Percentiles rank a stretch among this genome's conserved stretches.
Conservation (phyloP, 2,888 invertebrate genomes). For the Proisotoma minuta region DNA sequence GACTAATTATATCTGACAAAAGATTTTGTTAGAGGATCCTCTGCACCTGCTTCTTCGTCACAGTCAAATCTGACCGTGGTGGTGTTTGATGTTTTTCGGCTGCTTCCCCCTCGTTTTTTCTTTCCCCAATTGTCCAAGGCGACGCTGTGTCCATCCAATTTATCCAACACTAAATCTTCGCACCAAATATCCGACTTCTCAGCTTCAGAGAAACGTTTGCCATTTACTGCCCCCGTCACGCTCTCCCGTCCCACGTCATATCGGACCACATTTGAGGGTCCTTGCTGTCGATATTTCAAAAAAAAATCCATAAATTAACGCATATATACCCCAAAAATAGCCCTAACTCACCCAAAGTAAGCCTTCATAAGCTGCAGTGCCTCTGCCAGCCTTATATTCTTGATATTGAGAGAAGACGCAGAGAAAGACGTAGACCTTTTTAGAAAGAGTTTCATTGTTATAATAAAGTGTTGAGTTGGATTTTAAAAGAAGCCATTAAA, state of each 20-base stretch:
- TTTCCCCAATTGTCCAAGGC: not conserved
- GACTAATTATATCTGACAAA: too few species aligned
- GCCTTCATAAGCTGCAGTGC: slow-evolving; percentile 65
- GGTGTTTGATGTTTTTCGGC: not conserved
- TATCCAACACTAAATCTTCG: not conserved
- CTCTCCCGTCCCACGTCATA: too few species aligned
- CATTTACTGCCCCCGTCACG: too few species aligned
- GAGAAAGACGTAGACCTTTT: slow-evolving; percentile 72
- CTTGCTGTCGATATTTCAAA: too few species aligned
- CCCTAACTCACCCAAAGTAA: slow-evolving; percentile 55
- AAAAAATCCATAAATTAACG: too few species aligned
- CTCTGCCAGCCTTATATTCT: slow-evolving; percentile 68
- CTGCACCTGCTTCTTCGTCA: too few species aligned
- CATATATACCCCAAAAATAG: too few species aligned
- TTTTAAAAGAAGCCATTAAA: too few species aligned
- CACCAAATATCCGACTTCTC: not conserved
- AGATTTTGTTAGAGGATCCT: too few species aligned
- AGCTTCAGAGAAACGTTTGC: not conserved
- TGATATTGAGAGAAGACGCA: slow-evolving; percentile 84
- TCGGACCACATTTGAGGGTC: too few species aligned
- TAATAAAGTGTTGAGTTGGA: not conserved
- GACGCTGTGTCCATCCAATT: not conserved
- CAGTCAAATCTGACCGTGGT: not conserved
- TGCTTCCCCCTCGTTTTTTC: not conserved
- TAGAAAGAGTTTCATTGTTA: slow-evolving; percentile 29